A percentile compares a stretch with the other conserved stretches of the same genome.
Conservation (phyloP, 2,113 vertebrate species). For the Maccullochella peelii region DNA sequence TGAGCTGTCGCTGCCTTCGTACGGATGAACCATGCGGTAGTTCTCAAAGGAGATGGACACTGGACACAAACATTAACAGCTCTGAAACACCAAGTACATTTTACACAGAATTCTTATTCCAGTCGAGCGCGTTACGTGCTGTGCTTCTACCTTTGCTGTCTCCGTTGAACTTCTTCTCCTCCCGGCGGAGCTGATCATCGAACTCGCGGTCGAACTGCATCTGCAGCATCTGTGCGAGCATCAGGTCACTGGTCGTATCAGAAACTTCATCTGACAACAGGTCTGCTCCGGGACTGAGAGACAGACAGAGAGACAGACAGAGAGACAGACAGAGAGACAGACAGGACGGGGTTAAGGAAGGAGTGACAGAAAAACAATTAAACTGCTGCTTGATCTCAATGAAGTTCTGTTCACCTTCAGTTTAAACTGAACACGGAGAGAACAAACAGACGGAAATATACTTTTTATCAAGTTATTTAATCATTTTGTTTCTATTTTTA, state of each 20-base stretch:
- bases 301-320: neutral
- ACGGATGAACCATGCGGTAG: conserved; percentile 95
- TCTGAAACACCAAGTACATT: too few species aligned
- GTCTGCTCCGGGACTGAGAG: conserved; percentile 82
- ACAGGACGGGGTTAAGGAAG: neutral
- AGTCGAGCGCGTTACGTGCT: too few species aligned
- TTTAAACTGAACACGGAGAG: too few species aligned
- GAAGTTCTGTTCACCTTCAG: too few species aligned
- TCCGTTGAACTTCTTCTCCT: conserved; percentile 97
- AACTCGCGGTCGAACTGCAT: conserved; percentile 98
- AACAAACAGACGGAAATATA: too few species aligned
- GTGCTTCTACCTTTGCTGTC: conserved; percentile 92
- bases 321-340: neutral
- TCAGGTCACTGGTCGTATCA: conserved; percentile 94
- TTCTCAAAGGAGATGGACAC: conserved; percentile 99
- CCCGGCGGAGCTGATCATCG: conserved; percentile 92
- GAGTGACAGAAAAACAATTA: neutral
- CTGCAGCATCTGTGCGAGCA: conserved; percentile 98
- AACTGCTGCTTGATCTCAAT: too few species aligned
- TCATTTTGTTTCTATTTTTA: too few species aligned
- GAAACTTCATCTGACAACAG: conserved; percentile 79
- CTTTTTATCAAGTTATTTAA: too few species aligned
- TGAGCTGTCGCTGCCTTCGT: conserved; percentile 94
- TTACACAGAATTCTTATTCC: too few species aligned
- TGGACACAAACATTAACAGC: conserved; percentile 69